Conservation (phyloP, 2,888 invertebrate species). For the Bedellia somnulentella region DNA sequence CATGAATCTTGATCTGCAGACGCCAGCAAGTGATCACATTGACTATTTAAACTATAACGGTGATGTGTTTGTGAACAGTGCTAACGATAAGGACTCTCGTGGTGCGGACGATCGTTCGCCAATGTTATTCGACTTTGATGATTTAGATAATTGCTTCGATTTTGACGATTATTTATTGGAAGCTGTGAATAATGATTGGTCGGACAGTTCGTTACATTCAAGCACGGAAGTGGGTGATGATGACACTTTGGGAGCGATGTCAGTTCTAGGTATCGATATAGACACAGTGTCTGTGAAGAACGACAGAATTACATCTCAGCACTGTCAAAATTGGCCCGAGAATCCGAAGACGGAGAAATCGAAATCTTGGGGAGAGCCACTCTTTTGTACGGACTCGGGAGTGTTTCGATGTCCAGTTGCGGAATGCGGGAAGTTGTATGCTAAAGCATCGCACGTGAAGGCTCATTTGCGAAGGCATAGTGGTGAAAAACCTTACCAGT, state of each 20-base stretch:
- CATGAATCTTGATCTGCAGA: conserved; percentile 45
- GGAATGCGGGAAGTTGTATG: conserved; percentile 79
- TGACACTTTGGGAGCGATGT: conserved; percentile 14
- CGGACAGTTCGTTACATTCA: conserved; percentile 25
- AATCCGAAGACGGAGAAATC: conserved; percentile 16
- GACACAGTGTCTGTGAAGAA: conserved; percentile 24
- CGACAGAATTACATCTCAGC: conserved; percentile 18
- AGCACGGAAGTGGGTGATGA: conserved; percentile 22
- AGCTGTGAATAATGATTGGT: conserved; percentile 29
- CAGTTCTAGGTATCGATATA: conserved; percentile 20
- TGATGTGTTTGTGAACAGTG: conserved; percentile 38
- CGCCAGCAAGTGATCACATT: conserved; percentile 40
- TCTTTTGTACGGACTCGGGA: conserved; percentile 49
- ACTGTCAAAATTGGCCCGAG: conserved; percentile 7
- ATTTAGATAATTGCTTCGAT: conserved; percentile 37
- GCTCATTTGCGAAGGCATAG: conserved; percentile 86
- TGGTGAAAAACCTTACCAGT: conserved; percentile 76
- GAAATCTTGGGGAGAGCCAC: conserved; percentile 38
- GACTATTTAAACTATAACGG: conserved; percentile 34
- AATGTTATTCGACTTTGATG: conserved; percentile 36
- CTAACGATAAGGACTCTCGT: conserved; percentile 21
- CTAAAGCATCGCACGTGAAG: conserved; percentile 87
- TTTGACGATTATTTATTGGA: conserved; percentile 42
- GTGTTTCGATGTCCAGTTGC: conserved; percentile 70
- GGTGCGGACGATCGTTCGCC: conserved; percentile 13